Percentiles rank a stretch among this genome's conserved stretches.
These are phyloP conservation scores for Noctua janthe DNA, from an alignment of 2,888 invertebrate species.

Conservation along the genomic window DNA sequence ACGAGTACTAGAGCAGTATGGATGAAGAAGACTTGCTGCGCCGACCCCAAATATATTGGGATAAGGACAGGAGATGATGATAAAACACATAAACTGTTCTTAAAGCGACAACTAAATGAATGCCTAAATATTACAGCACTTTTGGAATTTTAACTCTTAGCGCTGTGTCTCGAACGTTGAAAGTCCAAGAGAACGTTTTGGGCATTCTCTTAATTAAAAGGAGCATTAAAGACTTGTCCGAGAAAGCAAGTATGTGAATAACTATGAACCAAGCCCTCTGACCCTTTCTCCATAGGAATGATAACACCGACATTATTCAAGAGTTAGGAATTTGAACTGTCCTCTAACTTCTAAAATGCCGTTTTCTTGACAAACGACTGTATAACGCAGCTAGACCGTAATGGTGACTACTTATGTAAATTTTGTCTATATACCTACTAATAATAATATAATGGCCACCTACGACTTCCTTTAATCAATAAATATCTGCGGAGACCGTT, in stretches of 20 bases:
- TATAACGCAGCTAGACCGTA: conserved; percentile 11
- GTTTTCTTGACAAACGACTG: conserved; percentile 42
- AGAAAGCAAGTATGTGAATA: neutral
- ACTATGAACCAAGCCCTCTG: neutral
- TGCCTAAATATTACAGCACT: neutral
- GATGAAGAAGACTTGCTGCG: too few species aligned
- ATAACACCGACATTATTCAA: conserved; percentile 34
- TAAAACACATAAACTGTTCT: too few species aligned
- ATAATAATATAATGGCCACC: conserved; percentile 33
- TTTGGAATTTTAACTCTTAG: neutral
- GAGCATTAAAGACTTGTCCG: neutral
- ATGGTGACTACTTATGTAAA: conserved; percentile 53
- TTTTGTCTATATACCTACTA: conserved; percentile 5
- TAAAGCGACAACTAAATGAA: too few species aligned
- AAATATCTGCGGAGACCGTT: conserved; percentile 21
- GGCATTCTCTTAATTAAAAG: neutral
- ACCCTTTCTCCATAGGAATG: conserved; percentile 11
- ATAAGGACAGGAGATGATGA: too few species aligned
- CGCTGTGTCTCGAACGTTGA: neutral
- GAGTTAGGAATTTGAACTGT: conserved; percentile 21
- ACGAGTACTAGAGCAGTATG: too few species aligned
- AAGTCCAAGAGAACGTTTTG: neutral
- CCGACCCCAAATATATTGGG: too few species aligned
- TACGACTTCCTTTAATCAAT: conserved; percentile 39
- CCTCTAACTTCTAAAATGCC: conserved; percentile 25